Conservation (phyloP, 1,140 invertebrate genomes). For the Heliconius eleuchia region DNA sequence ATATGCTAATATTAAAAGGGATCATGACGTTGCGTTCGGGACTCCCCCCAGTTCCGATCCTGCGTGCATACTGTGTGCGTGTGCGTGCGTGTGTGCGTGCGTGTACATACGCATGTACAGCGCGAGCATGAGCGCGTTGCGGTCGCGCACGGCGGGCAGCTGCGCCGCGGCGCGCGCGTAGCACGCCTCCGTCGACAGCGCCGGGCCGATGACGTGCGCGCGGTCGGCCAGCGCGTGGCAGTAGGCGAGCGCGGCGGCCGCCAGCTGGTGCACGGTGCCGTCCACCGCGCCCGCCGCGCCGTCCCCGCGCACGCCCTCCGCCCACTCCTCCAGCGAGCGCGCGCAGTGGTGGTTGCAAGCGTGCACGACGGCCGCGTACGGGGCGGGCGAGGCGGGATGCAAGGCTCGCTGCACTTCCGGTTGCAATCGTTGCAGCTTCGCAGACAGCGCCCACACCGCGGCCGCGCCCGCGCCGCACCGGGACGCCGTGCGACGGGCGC, state of each 20-base stretch:
- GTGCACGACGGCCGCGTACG: slow-evolving; percentile 50
- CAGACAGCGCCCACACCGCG: slow-evolving; percentile 58
- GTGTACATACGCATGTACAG: slow-evolving; percentile 67
- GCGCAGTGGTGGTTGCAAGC: slow-evolving; percentile 84
- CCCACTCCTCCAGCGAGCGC: slow-evolving; percentile 95
- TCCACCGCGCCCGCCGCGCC: slow-evolving; percentile 92
- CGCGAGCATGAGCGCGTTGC: slow-evolving; percentile 62
- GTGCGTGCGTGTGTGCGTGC: too few species aligned
- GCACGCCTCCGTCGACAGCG: slow-evolving; percentile 53
- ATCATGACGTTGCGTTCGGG: too few species aligned
- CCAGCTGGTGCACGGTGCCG: slow-evolving; percentile 97
- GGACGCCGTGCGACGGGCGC: slow-evolving; percentile 43
- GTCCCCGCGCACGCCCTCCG: slow-evolving; percentile 94
- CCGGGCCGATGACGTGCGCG: slow-evolving; percentile 86
- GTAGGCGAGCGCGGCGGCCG: slow-evolving; percentile 95
- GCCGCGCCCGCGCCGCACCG: slow-evolving; percentile 50
- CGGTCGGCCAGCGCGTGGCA: slow-evolving; percentile 92
- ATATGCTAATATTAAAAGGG: too few species aligned
- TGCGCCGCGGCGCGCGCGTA: slow-evolving; percentile 56
- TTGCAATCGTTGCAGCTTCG: slow-evolving; percentile 60
- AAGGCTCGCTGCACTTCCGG: slow-evolving; percentile 62
- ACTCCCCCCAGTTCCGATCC: too few species aligned
- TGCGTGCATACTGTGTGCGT: too few species aligned
- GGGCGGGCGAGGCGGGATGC: slow-evolving; percentile 57
- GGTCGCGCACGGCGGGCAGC: slow-evolving; percentile 49